phyloP scores from a whole-genome alignment of 2,113 vertebrate genomes.

The Calidris pugnax region DNA sequence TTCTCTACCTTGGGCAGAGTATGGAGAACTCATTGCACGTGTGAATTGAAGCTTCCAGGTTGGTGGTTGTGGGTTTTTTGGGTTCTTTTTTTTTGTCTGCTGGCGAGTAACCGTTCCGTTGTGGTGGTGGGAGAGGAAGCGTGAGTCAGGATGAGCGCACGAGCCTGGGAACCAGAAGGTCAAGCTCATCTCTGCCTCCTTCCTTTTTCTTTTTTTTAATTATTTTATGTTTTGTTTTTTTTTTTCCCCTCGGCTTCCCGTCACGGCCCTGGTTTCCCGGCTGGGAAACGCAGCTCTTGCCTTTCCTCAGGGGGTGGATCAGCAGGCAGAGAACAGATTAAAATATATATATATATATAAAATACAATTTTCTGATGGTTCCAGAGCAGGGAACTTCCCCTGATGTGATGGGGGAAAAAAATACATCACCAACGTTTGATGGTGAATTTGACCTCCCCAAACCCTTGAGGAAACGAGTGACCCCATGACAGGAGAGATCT shows the following conservation, averaged over 20 bases:
- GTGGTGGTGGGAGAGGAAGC: not conserved
- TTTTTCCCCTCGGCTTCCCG: not conserved
- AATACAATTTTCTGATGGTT: not conserved
- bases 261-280: not conserved
- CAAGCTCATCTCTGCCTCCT: not conserved
- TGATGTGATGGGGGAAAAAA: not conserved
- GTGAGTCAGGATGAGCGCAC: not conserved
- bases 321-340: not conserved
- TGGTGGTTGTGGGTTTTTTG: not conserved
- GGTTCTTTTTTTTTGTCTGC: not conserved
- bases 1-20: not conserved
- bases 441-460: not conserved
- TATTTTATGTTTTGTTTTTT: too few relatives aligned
- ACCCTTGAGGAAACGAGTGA: not conserved
- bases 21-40: not conserved
- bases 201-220: not conserved
- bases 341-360: too few relatives aligned
- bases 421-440: not conserved
- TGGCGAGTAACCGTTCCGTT: not conserved
- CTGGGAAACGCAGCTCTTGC: not conserved
- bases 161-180: not conserved
- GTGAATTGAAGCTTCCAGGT: not conserved
- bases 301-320: not conserved
- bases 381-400: not conserved
- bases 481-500: accelerated